Evolutionary conservation across 2,113 vertebrate genomes (phyloP).

Genomic region (Heliornis fulica): DNA sequence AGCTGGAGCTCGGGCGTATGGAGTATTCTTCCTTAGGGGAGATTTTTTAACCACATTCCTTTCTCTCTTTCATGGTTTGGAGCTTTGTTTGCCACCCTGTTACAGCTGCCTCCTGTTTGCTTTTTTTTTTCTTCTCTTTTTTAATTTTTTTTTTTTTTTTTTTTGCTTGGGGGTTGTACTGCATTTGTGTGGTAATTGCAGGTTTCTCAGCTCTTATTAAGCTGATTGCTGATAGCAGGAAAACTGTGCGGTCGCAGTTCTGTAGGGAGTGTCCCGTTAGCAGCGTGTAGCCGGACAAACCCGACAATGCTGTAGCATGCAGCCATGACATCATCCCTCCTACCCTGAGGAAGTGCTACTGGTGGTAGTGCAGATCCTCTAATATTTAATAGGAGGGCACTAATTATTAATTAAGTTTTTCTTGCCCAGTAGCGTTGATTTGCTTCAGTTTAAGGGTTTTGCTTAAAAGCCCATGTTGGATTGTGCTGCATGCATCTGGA

Average conservation of each 20-base stretch:
- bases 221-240: constrained; percentile 60
- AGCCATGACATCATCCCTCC: constrained; percentile 66
- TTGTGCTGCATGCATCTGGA: neutral
- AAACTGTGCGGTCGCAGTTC: constrained; percentile 58
- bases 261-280: constrained; percentile 66
- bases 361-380: constrained; percentile 36
- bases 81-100: constrained; percentile 59
- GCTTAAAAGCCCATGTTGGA: neutral
- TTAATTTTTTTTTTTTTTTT: neutral
- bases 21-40: constrained; percentile 64
- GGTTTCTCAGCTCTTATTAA: constrained; percentile 56
- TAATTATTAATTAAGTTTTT: neutral
- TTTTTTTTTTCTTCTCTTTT: neutral
- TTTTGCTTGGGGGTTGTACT: constrained; percentile 1
- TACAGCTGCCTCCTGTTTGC: constrained; percentile 18
- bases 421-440: neutral
- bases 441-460: neutral
- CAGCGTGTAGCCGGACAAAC: constrained; percentile 44
- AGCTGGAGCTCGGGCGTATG: constrained; percentile 25
- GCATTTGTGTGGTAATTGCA: constrained; percentile 58
- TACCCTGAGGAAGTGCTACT: constrained; percentile 68
- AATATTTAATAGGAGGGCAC: neutral
- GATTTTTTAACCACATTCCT: constrained; percentile 68
- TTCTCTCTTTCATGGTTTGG: constrained; percentile 60
- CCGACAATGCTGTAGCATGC: constrained; percentile 48